These are phyloP conservation scores for Papilio glaucus DNA, from an alignment of 1,140 invertebrate genomes.

Conservation along the genomic window DNA sequence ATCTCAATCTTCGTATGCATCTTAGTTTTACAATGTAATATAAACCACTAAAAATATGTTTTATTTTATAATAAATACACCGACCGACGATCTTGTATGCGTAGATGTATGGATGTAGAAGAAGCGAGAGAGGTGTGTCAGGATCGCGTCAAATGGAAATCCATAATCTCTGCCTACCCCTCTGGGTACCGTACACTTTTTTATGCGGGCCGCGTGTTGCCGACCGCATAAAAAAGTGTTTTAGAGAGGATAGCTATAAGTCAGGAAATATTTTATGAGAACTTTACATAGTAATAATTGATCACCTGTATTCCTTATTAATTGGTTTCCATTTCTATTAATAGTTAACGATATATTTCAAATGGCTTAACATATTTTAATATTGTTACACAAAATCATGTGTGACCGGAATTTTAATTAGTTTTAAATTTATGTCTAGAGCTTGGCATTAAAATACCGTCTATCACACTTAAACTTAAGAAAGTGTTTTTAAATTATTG, in stretches of 20 bases:
- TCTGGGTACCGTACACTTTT: too few relatives aligned
- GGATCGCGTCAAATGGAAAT: too few relatives aligned
- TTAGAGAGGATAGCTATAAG: too few relatives aligned
- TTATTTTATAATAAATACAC: too few relatives aligned
- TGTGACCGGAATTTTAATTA: slow-evolving; percentile 8
- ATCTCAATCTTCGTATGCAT: too few relatives aligned
- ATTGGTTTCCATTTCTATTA: not conserved
- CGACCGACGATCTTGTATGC: too few relatives aligned
- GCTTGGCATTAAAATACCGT: not conserved
- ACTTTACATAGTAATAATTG: not conserved
- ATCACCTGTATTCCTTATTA: not conserved
- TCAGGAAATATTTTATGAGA: too few relatives aligned
- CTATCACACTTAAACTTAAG: not conserved
- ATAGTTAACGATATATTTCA: not conserved
- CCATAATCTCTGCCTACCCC: not conserved
- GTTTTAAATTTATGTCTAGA: not conserved
- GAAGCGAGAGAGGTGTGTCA: not conserved
- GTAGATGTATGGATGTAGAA: too few relatives aligned
- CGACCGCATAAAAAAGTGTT: not conserved
- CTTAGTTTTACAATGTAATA: too few relatives aligned
- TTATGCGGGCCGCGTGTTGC: too few relatives aligned
- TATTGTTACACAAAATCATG: not conserved
- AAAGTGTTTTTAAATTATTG: not conserved
- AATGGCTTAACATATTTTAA: not conserved
- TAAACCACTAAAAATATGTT: too few relatives aligned